Evolutionary conservation across 1,140 invertebrate species (phyloP).

Genomic region (Drosophila kurseongensis): DNA sequence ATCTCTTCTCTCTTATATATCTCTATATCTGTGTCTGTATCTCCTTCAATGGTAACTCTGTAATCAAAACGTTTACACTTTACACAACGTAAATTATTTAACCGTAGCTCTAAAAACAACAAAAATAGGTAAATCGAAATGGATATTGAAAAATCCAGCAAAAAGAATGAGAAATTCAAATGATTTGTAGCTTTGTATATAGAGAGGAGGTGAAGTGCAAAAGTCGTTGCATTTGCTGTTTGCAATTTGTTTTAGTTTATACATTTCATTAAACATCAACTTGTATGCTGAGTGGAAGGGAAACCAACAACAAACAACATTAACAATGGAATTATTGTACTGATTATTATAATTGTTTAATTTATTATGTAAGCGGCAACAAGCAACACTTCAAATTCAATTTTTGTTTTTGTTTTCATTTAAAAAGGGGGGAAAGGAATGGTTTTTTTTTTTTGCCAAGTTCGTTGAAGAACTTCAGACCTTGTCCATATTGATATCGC

Average conservation of each 20-base stretch:
- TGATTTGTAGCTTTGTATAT: slow-evolving; percentile 50
- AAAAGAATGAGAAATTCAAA: slow-evolving; percentile 2
- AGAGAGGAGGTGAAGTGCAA: slow-evolving; percentile 26
- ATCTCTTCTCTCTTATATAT: slow-evolving; percentile 8
- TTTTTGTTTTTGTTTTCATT: slow-evolving; percentile 1
- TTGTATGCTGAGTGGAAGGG: slow-evolving; percentile 19
- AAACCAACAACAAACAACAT: slow-evolving; percentile 27
- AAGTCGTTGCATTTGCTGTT: slow-evolving; percentile 28
- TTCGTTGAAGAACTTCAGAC: neutral
- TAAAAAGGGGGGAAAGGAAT: neutral
- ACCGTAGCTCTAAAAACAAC: slow-evolving; percentile 10
- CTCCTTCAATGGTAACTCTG: slow-evolving; percentile 25
- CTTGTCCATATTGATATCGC: neutral
- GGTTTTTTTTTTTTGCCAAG: neutral
- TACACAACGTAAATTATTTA: slow-evolving; percentile 17
- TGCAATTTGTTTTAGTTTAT: slow-evolving; percentile 46
- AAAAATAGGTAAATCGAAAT: slow-evolving; percentile 25
- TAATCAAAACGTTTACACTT: slow-evolving; percentile 32
- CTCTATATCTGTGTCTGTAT: slow-evolving; percentile 13
- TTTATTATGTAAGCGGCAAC: slow-evolving; percentile 52
- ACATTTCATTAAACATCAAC: slow-evolving; percentile 29
- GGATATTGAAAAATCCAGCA: neutral
- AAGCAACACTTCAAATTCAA: slow-evolving; percentile 41
- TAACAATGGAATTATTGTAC: slow-evolving; percentile 38
- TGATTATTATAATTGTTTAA: slow-evolving; percentile 56